Evolutionary conservation across 2,113 vertebrate genomes (phyloP).

Genomic region (Sitta europaea): DNA sequence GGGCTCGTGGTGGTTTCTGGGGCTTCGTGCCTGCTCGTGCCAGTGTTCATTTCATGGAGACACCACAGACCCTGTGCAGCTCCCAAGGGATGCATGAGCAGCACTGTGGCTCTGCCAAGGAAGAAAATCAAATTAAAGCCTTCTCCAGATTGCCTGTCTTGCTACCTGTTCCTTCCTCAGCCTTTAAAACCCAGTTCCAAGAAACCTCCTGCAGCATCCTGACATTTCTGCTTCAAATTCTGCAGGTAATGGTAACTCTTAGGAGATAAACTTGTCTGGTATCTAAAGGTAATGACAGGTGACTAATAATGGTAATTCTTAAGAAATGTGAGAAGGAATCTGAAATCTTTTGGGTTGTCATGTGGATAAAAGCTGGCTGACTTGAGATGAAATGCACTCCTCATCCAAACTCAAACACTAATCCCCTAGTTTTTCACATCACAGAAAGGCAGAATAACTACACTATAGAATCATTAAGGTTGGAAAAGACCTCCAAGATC

Average conservation of each 20-base stretch:
- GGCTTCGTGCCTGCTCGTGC: accelerated
- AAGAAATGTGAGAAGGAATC: neutral
- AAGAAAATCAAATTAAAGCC: neutral
- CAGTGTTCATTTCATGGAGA: neutral
- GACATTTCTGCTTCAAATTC: neutral
- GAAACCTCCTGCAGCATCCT: neutral
- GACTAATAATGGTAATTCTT: neutral
- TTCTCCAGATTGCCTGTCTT: neutral
- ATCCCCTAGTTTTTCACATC: neutral
- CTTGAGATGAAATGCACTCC: neutral
- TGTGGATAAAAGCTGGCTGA: neutral
- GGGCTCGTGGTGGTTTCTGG: neutral
- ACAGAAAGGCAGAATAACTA: neutral
- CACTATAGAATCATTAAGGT: neutral
- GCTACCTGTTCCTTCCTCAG: neutral
- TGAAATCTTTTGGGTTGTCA: neutral
- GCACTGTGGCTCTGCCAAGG: neutral
- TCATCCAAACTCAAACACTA: neutral
- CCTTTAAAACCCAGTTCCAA: neutral
- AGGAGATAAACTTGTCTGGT: neutral
- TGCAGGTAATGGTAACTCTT: neutral
- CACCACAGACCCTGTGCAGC: neutral
- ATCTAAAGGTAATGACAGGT: neutral
- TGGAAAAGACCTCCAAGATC: neutral
- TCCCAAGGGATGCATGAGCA: neutral